Percentiles rank a stretch among this genome's conserved stretches.
phyloP scores from a whole-genome alignment of 2,888 invertebrate genomes.

The Drosophila cracens region DNA sequence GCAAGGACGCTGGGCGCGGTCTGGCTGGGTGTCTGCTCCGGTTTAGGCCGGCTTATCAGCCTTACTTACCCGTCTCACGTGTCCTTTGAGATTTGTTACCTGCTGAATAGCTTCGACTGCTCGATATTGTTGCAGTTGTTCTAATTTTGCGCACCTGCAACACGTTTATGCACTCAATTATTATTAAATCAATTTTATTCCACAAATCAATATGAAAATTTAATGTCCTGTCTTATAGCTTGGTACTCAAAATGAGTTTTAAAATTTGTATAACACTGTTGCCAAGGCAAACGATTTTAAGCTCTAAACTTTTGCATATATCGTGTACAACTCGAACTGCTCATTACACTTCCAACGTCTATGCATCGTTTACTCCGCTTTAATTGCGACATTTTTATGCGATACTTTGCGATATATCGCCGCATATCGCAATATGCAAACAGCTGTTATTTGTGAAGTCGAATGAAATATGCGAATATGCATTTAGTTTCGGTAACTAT shows the following conservation, averaged over 20 bases:
- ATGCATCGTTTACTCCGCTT: conserved; percentile 23
- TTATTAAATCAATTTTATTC: conserved; percentile 1
- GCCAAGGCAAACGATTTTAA: conserved; percentile 23
- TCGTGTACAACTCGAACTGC: conserved; percentile 12
- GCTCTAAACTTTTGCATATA: conserved; percentile 23
- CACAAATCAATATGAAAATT: conserved; percentile 6
- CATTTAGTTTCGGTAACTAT: background rate
- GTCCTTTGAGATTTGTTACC: conserved; percentile 11
- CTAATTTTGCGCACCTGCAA: conserved; percentile 40
- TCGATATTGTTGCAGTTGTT: conserved; percentile 11
- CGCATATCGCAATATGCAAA: background rate
- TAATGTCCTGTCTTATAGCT: conserved; percentile 7
- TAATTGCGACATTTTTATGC: conserved; percentile 13
- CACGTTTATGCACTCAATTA: conserved; percentile 12
- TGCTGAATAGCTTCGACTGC: conserved; percentile 26
- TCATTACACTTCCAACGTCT: conserved; percentile 34
- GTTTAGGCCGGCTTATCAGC: background rate
- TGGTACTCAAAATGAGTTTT: conserved; percentile 9
- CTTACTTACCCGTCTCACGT: conserved; percentile 56
- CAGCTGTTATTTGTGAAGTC: background rate
- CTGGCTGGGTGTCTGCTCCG: conserved; percentile 14
- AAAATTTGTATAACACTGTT: conserved; percentile 21
- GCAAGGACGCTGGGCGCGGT: conserved; percentile 48
- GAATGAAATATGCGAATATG: background rate
- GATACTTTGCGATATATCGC: conserved; percentile 4